Base-by-base conservation (phyloP, 2,888 invertebrate species). In the Parasteatoda lunata region DNA sequence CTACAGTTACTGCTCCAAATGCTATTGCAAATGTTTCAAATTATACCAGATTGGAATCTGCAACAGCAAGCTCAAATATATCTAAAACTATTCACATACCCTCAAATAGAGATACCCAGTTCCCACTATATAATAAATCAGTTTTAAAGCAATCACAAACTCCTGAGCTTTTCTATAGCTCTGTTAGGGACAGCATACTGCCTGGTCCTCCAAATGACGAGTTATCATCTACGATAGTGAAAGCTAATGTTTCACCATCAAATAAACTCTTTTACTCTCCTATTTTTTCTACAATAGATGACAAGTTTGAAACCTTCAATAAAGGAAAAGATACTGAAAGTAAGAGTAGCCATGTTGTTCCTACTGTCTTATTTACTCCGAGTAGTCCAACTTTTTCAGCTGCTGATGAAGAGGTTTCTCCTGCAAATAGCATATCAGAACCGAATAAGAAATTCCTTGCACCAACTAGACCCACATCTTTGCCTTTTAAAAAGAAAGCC, bases 401-500 rank as follows among this genome's bases (percentile, higher is more conserved):
- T 65, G 71, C 13, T 15, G 82, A 83, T 13, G 72, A 68, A 13
- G 87, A 82, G 13, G 45, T 69, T 8, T n/a, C 65, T 11, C n/a
- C 11, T n/a, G 9, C 81, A 65, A 66, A 51, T 65, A 81, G 77
- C 81, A 86, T 77, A 81, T 87, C 88, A 79, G 79, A 78, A 13
- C 54, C 80, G 51, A 69, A 64, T 70, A 88, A 84, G 65, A 88
- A 84, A 77, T 84, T 80, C 47, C 84, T 79, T 59, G 77, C 88
- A 51, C 88, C 89, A 0, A 68, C 89, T 9, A 93, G 97, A 84
- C 97, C 97, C 0, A 96, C 95, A 5, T 96, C 96, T 52, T 92
- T 97, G 89, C 96, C 97, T 0, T 92, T 97, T 54, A 96, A 96
- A 91, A 96, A 97, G 1, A 96, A 96, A 4, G 95, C 96, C 11